Evolutionary conservation across 2,113 vertebrate species (phyloP).

Genomic region (Archocentrus centrarchus): DNA sequence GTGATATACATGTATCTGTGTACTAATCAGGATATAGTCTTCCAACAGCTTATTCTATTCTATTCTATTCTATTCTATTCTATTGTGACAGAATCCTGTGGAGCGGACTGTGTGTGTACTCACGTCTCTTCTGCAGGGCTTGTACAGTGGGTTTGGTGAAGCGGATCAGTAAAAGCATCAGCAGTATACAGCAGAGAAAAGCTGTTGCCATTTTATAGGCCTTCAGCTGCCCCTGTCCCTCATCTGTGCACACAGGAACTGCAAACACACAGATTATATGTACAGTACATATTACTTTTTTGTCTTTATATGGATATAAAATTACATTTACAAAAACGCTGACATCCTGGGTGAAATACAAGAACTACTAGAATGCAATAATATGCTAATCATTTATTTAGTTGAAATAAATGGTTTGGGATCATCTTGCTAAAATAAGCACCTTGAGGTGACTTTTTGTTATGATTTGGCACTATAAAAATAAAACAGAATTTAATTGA

Average conservation of each 20-base stretch:
- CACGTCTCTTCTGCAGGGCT: conserved; percentile 75
- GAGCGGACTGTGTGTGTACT: conserved; percentile 33
- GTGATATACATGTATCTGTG: too few relatives aligned
- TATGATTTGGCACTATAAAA: too few relatives aligned
- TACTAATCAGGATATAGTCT: neutral
- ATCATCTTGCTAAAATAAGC: neutral
- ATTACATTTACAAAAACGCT: neutral
- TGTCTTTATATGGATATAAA: neutral
- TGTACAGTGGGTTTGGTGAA: conserved; percentile 64
- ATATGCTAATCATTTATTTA: neutral
- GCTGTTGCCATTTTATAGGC: conserved; percentile 67
- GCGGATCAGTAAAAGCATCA: conserved; percentile 63
- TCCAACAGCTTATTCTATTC: neutral
- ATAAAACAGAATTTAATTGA: too few relatives aligned
- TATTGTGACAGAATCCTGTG: neutral
- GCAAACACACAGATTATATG: neutral
- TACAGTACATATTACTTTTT: neutral
- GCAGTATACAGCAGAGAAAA: conserved; percentile 64
- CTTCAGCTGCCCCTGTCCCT: conserved; percentile 40
- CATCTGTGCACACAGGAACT: neutral
- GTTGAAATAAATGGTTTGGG: neutral
- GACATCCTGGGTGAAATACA: neutral
- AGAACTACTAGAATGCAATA: neutral
- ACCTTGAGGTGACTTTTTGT: too few relatives aligned
- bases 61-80: neutral